Evolutionary conservation across 2,797 vertebrate genomes (phyloP), one percentile per base, ranked within the genome.

Genomic region (Cyprinella venusta): DNA sequence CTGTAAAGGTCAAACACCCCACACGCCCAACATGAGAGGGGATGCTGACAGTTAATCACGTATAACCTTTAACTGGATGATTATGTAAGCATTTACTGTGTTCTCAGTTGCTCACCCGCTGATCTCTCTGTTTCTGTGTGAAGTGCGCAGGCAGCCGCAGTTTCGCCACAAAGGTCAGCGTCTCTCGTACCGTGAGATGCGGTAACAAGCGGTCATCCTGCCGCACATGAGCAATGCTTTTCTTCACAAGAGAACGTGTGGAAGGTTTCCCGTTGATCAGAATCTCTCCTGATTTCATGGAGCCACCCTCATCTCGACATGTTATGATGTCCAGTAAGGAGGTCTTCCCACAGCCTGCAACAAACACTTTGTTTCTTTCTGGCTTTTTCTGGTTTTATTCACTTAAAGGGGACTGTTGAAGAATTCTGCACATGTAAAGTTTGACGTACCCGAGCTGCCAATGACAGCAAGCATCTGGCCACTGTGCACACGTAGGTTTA

Each of bases 381-480:
- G 36, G 3, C 19, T 19, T 48, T 21, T 24, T 52, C 26, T 15
- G 19, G 16, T 50, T 26, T 24, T 26, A 36, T 68, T 38, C 3
- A 45, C 30, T 33, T 19, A 38, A 69, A 38, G 15, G 24, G 13
- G 7, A 18, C 42, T 68, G 6, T 59, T 54, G 5, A 38, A 63
- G 38, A 61, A 63, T 36, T 24, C 1, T 72, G 50, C 24, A 50
- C 15, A 40, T 61, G 4, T 59, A 5, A 45, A 21, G 9, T 64
- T 42, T 52, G 24, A 21, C 9, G 88, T 94, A 99, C 98, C 98
- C 90, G 97, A 96, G 91, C 96, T 99, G 87, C 97, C 97, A 8
- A 99, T 98, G 88, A 99, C 40, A 1, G 97, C 98, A 90, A 99
- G 91, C 98, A 99, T 99, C 91, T 99, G 97, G 6, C 98, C 97